A percentile compares a stretch with the other conserved stretches of the same genome.
Evolutionary conservation across 1,140 invertebrate genomes (phyloP).

Genomic region (Drosophila hydei): DNA sequence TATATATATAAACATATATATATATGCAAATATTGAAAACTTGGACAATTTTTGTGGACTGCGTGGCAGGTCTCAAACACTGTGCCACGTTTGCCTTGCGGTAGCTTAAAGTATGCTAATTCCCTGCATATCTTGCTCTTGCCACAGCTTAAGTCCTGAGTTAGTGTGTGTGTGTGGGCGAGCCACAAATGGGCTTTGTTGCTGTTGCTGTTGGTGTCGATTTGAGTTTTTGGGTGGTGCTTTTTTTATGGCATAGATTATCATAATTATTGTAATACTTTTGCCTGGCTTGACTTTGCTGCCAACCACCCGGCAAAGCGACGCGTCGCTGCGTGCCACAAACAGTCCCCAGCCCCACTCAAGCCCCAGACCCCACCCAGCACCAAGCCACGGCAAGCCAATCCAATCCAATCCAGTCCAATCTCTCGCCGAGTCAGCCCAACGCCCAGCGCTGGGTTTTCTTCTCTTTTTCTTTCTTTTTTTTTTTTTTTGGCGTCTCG

Average conservation of each 20-base stretch:
- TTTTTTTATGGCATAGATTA: constrained; percentile 83
- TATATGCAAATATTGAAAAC: constrained; percentile 44
- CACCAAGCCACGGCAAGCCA: not conserved
- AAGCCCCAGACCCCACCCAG: not conserved
- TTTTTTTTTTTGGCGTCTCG: constrained; percentile 23
- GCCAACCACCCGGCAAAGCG: constrained; percentile 49
- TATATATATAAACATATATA: no score
- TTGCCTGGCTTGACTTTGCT: constrained; percentile 75
- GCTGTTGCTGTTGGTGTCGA: constrained; percentile 37
- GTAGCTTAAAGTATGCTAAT: constrained; percentile 81
- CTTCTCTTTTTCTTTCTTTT: no score
- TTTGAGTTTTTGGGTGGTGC: constrained; percentile 22
- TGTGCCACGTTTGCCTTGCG: constrained; percentile 44
- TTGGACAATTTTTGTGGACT: constrained; percentile 41
- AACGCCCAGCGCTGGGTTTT: constrained; percentile 6
- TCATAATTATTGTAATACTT: constrained; percentile 83
- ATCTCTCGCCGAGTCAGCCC: no score
- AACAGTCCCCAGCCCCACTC: not conserved
- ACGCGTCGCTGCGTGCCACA: constrained; percentile 9
- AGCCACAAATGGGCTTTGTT: constrained; percentile 65
- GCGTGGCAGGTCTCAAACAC: constrained; percentile 23
- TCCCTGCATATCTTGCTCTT: constrained; percentile 36
- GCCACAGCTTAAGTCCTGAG: not conserved
- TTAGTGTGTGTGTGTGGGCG: constrained; percentile 25
- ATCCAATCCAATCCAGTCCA: constrained; percentile 25